Base-by-base conservation (phyloP, 1,140 invertebrate genomes). In the Hycleus cichorii region DNA sequence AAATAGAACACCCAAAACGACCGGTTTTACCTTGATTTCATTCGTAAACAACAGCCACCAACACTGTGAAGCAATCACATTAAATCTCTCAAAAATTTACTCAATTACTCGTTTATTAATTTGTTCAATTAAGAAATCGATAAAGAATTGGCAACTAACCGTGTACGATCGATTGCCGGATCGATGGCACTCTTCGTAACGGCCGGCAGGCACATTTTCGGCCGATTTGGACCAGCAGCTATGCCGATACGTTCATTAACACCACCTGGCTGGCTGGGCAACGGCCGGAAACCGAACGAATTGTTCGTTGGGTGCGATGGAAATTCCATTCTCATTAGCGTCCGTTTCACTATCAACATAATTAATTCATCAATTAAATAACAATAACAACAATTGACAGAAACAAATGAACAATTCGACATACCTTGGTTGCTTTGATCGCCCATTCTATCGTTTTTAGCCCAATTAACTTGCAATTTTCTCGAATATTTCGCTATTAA, bases 121-220 rank as follows among this genome's bases (percentile, higher is more conserved):
- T 18, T 18, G 2, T 18, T 18, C 1, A 18, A 18, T 18, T 18
- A 18, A 18, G 18, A 7, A 32, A 32, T 32, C 7, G 3, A 32
- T 32, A 3, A 32, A 5, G 32, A 32, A 18, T 8, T 5, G 26
- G 11, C 47, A 47, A 57, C 32, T 61, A 56, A 70, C 69, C 67
- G 63, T 24, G 67, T 63, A 60, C 58, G 63, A 18, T 65, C 66
- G 18, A 63, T 66, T 0, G 54, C 51, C 8, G 68, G 62, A 45
- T 71, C 69, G 39, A 62, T 40, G 3, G 66, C 60, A 12, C 63
- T 38, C 55, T 68, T 68, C 25, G 59, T 46, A 24, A 64, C 55
- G 46, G 65, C 58, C n/a, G 69, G 68, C 38, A 69, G 52, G 40
- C 58, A 65, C 69, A 72, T 70, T 61, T 72, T 72, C 39, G 66